Base-by-base conservation (phyloP, 1,140 invertebrate species). In the Euwallacea fornicatus region DNA sequence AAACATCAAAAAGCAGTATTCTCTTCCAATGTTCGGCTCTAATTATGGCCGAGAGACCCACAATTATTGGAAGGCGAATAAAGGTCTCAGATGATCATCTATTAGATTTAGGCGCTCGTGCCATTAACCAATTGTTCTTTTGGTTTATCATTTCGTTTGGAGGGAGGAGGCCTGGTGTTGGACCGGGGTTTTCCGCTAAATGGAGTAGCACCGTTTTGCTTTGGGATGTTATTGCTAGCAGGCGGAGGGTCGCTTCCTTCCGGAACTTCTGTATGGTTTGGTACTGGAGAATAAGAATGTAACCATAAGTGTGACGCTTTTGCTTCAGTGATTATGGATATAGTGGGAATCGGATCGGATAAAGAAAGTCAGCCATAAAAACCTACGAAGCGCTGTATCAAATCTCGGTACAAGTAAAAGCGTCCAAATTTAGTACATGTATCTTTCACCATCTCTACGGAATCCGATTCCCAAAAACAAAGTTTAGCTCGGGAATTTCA, bases 101-200 rank as follows among this genome's bases (percentile, higher is more conserved):
- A 46, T 54, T 50, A 44, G 54, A 42, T n/a, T 46, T 81, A 80
- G 67, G 79, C 77, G 56, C 80, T 76, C 77, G 86, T 86, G 77
- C 87, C 86, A 73, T 88, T 88, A 54, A 87, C 86, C 79, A 87
- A 82, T 71, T 85, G 80, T 78, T 87, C 86, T 74, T 87, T 87
- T 68, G 85, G 84, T 81, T 87, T 66, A n/a, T 67, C 70, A n/a
- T 21, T 10, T 46, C 70, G 63, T 7, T 44, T n/a, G 21, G 82
- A 83, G 63, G 83, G 79, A 47, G 83, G 78, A 61, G 82, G 82
- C 75, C 83, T 83, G 69, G 81, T 78, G 65, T 10, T 13, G 46
- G 9, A 2, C 46, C 46, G n/a, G 11, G 8, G n/a, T 7, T 56
- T 56, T 80, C 74, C 83, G 77, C 73, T 83, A 82, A 41, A 82